Base-by-base conservation (phyloP, 2,113 vertebrate genomes). In the Oncorhynchus mykiss region DNA sequence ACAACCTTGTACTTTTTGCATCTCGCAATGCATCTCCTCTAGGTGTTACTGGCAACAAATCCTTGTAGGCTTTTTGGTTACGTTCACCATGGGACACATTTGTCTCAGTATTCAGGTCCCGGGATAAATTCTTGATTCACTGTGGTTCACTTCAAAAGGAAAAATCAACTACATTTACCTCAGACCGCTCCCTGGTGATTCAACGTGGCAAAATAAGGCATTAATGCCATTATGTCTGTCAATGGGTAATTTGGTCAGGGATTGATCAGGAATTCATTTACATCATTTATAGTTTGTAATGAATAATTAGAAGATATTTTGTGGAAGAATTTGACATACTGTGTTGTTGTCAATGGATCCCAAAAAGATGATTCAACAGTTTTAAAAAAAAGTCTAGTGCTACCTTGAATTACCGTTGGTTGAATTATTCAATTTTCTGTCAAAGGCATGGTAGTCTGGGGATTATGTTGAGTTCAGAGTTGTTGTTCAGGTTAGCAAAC, bases 121-220 rank as follows among this genome's bases (percentile, higher is more conserved):
- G 69, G 27, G 65, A 85, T 74, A 74, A 77, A 83, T 79, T 29
- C 76, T 39, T 54, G 39, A 74, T 83, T 82, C 70, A n/a, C 49
- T 16, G 60, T 29, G 12, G 75, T 76, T 73, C 66, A 78, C 72
- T 82, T 76, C 25, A 65, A 75, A 76, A 77, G 82, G 45, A 71
- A 78, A 74, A 73, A 72, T 81, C 62, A 71, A 54, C 60, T 49
- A 77, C 75, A 73, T 62, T 62, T 62, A 81, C 70, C 70, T 84
- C 78, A 72, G 34, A 11, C 54, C 4, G 9, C 78, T 76, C 75
- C 74, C 83, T 51, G 51, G 70, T 67, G 79, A 27, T 62, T 74
- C 73, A 72, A 20, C 22, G 3, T 72, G 57, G 76, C 27, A 29
- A n/a, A 78, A 45, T 45, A 78, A 73, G 64, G 14, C 29, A 57